phyloP scores from a whole-genome alignment of 1,140 invertebrate genomes.

The Macrotrachela quadricornifera region DNA sequence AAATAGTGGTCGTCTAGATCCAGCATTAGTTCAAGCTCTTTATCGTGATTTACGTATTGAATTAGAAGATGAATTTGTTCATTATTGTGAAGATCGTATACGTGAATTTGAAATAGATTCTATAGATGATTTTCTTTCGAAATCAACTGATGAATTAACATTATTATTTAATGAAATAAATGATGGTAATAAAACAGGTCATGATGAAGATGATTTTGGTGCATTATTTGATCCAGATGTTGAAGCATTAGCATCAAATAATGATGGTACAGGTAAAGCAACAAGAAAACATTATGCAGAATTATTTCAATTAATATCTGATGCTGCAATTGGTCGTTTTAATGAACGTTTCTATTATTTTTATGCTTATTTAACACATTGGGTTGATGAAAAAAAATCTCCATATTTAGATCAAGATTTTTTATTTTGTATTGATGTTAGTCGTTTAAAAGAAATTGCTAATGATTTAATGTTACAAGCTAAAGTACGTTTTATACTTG shows the following conservation, averaged over 20 bases:
- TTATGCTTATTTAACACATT: conserved; percentile 26
- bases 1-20: not conserved
- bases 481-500: no score
- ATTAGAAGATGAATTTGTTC: conserved; percentile 1
- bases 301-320: conserved; percentile 1
- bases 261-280: not conserved
- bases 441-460: conserved; percentile 21
- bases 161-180: not conserved
- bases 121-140: not conserved
- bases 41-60: not conserved
- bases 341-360: conserved; percentile 22
- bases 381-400: conserved; percentile 22
- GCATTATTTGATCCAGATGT: conserved; percentile 1
- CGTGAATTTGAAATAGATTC: not conserved
- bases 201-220: conserved; percentile 7
- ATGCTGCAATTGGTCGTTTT: conserved; percentile 14
- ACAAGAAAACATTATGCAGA: not conserved
- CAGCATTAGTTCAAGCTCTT: not conserved
- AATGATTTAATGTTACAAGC: no score
- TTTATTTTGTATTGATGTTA: conserved; percentile 29
- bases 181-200: not conserved
- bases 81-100: conserved; percentile 2
- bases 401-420: conserved; percentile 27
- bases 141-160: not conserved
- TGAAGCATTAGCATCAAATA: not conserved